phyloP scores from a whole-genome alignment of 2,113 vertebrate genomes.

The Glaucomys volans region DNA sequence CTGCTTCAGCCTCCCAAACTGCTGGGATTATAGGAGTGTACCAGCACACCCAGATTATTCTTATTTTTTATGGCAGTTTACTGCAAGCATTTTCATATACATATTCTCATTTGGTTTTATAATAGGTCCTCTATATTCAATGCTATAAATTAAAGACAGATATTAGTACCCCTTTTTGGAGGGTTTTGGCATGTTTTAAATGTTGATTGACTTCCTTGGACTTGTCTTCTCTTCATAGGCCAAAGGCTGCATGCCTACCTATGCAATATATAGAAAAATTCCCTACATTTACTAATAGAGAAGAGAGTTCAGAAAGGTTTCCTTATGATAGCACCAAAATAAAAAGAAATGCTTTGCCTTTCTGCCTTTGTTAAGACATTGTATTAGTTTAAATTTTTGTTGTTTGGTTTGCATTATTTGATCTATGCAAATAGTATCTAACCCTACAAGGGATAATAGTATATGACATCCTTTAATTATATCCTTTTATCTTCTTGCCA shows the following conservation, averaged over 20 bases:
- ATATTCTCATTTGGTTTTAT: not conserved
- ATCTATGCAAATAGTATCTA: constrained; percentile 19
- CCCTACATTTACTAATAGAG: not conserved
- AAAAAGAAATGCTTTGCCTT: not conserved
- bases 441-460: not conserved
- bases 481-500: constrained; percentile 30
- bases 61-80: not conserved
- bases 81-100: not conserved
- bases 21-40: too few relatives aligned
- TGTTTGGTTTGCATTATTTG: not conserved
- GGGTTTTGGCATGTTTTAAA: constrained; percentile 32
- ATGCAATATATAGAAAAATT: not conserved
- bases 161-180: not conserved
- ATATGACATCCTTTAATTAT: constrained; percentile 52
- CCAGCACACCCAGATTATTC: too few relatives aligned
- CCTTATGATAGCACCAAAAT: not conserved
- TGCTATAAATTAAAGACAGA: not conserved
- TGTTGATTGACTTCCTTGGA: not conserved
- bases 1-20: too few relatives aligned
- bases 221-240: not conserved
- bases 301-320: not conserved
- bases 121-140: not conserved
- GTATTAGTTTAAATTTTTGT: not conserved
- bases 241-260: not conserved
- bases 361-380: not conserved